A percentile compares a stretch with the other conserved stretches of the same genome.
phyloP scores from a whole-genome alignment of 2,888 invertebrate species.

The Tinea trinotella region DNA sequence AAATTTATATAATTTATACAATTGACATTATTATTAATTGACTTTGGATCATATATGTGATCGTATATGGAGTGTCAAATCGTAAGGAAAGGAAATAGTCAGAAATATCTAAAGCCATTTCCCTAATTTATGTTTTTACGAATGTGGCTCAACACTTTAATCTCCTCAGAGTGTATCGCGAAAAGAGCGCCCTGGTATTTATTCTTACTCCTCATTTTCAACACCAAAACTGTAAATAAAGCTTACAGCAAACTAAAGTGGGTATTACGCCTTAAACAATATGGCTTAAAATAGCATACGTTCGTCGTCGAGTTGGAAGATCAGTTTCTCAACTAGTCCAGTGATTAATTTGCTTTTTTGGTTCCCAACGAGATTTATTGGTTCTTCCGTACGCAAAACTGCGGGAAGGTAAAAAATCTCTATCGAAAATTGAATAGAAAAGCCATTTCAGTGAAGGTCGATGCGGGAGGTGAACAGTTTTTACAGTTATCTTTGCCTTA shows the following conservation, averaged over 20 bases:
- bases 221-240: constrained; percentile 58
- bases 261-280: background rate
- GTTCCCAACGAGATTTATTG: constrained; percentile 69
- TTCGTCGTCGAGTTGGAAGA: constrained; percentile 35
- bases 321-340: constrained; percentile 54
- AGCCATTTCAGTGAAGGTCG: constrained; percentile 48
- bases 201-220: constrained; percentile 68
- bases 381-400: constrained; percentile 71
- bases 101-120: constrained; percentile 27
- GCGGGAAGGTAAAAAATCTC: constrained; percentile 70
- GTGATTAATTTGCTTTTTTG: constrained; percentile 68
- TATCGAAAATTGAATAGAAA: constrained; percentile 73
- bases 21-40: too few relatives aligned
- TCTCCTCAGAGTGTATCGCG: constrained; percentile 62
- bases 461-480: constrained; percentile 28
- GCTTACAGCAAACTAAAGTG: background rate
- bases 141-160: constrained; percentile 61
- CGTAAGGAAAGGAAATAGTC: background rate
- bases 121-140: constrained; percentile 52
- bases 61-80: background rate
- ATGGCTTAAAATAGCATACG: background rate
- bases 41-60: background rate
- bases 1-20: background rate
- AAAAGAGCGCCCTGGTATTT: constrained; percentile 53
- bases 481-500: constrained; percentile 58